phyloP scores from a whole-genome alignment of 1,140 invertebrate species.

The Pachypsylla venusta region DNA sequence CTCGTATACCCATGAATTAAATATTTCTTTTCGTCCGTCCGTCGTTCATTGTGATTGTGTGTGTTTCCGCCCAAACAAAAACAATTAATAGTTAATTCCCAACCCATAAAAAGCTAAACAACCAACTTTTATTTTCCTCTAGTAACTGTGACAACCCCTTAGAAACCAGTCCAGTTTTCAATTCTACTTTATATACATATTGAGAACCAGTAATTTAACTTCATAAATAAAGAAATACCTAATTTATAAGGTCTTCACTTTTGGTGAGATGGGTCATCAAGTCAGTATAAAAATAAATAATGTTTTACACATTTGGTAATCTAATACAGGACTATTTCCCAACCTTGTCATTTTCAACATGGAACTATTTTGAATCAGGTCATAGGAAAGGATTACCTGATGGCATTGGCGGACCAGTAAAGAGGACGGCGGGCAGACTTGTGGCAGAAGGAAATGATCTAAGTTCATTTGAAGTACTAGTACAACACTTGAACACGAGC shows the following conservation, averaged over 20 bases:
- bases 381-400: conserved; percentile 34
- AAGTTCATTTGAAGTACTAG: too few relatives aligned
- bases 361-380: conserved; percentile 31
- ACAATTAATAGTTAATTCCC: too few relatives aligned
- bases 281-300: conserved; percentile 15
- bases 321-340: conserved; percentile 19
- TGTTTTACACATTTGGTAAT: conserved; percentile 18
- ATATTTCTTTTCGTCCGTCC: too few relatives aligned
- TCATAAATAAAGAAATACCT: background rate
- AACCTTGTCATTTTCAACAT: conserved; percentile 24
- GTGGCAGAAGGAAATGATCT: conserved; percentile 27
- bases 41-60: too few relatives aligned
- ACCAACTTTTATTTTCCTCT: too few relatives aligned
- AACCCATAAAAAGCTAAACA: too few relatives aligned
- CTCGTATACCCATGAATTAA: too few relatives aligned
- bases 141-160: too few relatives aligned
- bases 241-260: background rate
- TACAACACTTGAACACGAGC: too few relatives aligned
- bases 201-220: background rate
- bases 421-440: conserved; percentile 28
- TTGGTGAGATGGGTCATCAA: background rate
- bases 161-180: too few relatives aligned
- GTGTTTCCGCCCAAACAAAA: too few relatives aligned
- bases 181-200: too few relatives aligned
- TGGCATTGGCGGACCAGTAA: conserved; percentile 31